A percentile compares a stretch with the other conserved stretches of the same genome.
Evolutionary conservation across 2,888 invertebrate species (phyloP).

Genomic region (Macrosiphum euphorbiae): DNA sequence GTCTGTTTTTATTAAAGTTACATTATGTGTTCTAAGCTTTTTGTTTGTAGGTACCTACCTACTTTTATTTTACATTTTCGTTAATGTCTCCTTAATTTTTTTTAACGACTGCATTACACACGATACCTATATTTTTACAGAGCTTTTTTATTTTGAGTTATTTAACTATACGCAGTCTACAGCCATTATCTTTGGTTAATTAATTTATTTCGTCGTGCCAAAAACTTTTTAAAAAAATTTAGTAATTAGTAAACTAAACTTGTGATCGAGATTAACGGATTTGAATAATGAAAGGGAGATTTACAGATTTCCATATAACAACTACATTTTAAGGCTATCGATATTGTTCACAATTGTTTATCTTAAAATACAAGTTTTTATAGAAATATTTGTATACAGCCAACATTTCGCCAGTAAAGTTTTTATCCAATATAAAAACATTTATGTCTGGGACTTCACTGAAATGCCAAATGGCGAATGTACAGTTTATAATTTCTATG

Average conservation of each 20-base stretch:
- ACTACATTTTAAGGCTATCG: background rate
- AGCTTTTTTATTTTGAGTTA: background rate
- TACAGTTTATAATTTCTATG: background rate
- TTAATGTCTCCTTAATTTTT: slow-evolving; percentile 16
- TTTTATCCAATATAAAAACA: slow-evolving; percentile 11
- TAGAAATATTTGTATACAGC: background rate
- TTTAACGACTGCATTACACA: slow-evolving; percentile 7
- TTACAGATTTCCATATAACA: background rate
- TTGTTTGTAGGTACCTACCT: background rate
- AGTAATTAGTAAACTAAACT: slow-evolving; percentile 36
- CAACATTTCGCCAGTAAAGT: background rate
- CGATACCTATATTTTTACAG: background rate
- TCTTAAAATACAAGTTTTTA: slow-evolving; percentile 8
- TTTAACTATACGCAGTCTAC: background rate
- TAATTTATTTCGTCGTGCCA: background rate
- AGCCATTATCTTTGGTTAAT: background rate
- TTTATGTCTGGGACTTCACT: background rate
- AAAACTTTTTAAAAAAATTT: slow-evolving; percentile 9
- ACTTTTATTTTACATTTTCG: background rate
- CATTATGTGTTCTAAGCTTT: background rate
- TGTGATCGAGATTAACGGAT: slow-evolving; percentile 1
- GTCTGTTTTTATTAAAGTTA: background rate
- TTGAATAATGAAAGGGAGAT: slow-evolving; percentile 13
- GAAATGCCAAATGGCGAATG: background rate
- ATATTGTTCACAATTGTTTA: slow-evolving; percentile 25